These are phyloP conservation scores for Saiga tatarica DNA, from an alignment of 2,113 vertebrate genomes.

Conservation along the genomic window DNA sequence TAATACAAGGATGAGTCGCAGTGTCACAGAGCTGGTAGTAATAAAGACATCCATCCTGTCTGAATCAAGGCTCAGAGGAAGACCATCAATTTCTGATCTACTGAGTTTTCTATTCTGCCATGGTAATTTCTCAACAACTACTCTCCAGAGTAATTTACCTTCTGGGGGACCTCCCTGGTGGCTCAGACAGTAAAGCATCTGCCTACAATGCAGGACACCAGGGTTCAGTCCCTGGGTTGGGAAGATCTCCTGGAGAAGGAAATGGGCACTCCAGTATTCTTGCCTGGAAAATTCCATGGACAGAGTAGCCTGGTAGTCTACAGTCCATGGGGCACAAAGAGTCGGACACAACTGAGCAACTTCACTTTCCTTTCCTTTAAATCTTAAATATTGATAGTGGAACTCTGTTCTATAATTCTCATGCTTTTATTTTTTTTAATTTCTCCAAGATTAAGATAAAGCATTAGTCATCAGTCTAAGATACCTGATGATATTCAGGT, in stretches of 20 bases:
- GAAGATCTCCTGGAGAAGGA: too few species aligned
- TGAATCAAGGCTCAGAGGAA: neutral
- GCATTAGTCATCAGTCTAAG: neutral
- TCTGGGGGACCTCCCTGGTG: neutral
- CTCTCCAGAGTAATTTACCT: neutral
- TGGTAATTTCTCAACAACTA: neutral
- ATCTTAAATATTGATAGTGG: neutral
- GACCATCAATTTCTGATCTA: neutral
- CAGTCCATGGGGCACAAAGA: too few species aligned
- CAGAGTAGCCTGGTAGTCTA: too few species aligned
- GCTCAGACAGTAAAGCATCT: too few species aligned
- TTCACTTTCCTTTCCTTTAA: neutral
- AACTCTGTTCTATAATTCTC: neutral
- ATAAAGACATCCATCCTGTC: fast-evolving
- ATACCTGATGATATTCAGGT: neutral
- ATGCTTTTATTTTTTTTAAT: neutral
- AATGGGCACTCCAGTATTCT: too few species aligned
- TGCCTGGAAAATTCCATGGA: too few species aligned
- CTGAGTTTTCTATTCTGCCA: neutral
- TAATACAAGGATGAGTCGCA: neutral
- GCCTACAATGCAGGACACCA: fast-evolving
- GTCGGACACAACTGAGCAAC: too few species aligned
- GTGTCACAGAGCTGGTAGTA: neutral
- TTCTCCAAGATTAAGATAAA: neutral
- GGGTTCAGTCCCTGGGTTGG: too few species aligned